phyloP scores from a whole-genome alignment of 2,888 invertebrate species.

The Dryocosmus kuriphilus region DNA sequence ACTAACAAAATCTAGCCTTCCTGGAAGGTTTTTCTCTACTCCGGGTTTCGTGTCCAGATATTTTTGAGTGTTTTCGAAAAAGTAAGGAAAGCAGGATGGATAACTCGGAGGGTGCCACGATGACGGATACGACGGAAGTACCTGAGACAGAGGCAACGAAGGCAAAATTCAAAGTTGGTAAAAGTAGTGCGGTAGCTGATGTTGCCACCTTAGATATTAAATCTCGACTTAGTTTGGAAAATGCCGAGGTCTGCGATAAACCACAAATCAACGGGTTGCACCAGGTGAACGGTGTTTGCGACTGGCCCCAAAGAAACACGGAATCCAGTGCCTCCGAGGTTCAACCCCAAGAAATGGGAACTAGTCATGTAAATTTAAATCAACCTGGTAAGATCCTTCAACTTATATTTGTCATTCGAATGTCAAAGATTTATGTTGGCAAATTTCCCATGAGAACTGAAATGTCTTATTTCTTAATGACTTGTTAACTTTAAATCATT shows the following conservation, averaged over 20 bases:
- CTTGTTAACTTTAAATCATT: neutral
- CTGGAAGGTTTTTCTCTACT: conserved; percentile 27
- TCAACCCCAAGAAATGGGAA: conserved; percentile 66
- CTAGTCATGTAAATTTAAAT: conserved; percentile 71
- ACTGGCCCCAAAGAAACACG: conserved; percentile 63
- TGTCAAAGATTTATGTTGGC: conserved; percentile 27
- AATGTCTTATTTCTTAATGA: neutral
- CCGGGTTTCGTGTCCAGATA: neutral
- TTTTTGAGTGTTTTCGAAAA: conserved; percentile 32
- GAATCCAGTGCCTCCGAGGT: conserved; percentile 55
- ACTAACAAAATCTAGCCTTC: conserved; percentile 28
- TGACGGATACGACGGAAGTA: conserved; percentile 49
- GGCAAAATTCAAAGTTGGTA: conserved; percentile 61
- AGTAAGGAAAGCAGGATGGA: conserved; percentile 35
- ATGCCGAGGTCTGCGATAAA: conserved; percentile 55
- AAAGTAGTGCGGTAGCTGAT: conserved; percentile 61
- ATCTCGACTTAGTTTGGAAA: conserved; percentile 68
- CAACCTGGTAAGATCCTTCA: conserved; percentile 67
- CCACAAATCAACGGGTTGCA: conserved; percentile 70
- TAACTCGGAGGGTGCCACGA: conserved; percentile 1
- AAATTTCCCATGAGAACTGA: conserved; percentile 9
- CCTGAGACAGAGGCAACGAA: conserved; percentile 56
- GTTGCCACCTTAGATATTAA: conserved; percentile 69
- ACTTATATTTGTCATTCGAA: conserved; percentile 26
- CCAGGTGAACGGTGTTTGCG: conserved; percentile 71